phyloP scores from a whole-genome alignment of 2,797 vertebrate genomes.

The Sarcophilus harrisii region DNA sequence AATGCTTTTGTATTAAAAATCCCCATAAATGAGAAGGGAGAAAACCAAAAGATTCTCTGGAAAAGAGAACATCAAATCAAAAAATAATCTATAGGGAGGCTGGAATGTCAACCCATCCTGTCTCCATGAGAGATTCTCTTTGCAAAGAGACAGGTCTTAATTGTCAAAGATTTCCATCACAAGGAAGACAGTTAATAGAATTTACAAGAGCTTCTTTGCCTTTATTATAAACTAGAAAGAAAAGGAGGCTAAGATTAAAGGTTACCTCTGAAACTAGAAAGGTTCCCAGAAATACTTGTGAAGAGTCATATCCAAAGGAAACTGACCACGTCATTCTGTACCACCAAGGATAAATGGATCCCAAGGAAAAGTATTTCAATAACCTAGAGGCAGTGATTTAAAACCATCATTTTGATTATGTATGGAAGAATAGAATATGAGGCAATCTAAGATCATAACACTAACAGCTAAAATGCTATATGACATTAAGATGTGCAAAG shows the following conservation, averaged over 20 bases:
- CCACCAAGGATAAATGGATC: background rate
- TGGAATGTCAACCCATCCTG: background rate
- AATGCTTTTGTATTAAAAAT: slow-evolving; percentile 51
- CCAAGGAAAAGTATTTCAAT: slow-evolving; percentile 35
- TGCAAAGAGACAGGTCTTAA: slow-evolving; percentile 8
- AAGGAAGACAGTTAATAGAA: slow-evolving; percentile 27
- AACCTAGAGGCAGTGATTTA: background rate
- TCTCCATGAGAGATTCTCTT: slow-evolving; percentile 14
- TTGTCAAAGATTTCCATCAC: background rate
- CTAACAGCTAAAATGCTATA: background rate
- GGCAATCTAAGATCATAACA: background rate
- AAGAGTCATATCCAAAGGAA: slow-evolving; percentile 33
- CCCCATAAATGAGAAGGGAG: background rate
- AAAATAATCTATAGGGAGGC: background rate
- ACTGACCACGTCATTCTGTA: background rate
- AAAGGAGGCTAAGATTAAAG: background rate
- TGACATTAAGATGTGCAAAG: background rate
- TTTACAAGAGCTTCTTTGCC: slow-evolving; percentile 14
- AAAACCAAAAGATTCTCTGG: background rate
- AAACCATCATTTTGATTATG: slow-evolving; percentile 29
- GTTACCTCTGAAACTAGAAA: background rate
- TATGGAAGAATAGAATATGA: slow-evolving; percentile 23
- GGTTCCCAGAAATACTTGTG: slow-evolving; percentile 43
- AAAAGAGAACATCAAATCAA: background rate
- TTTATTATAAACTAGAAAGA: background rate